Evolutionary conservation across 2,113 vertebrate genomes (phyloP).

Genomic region (Ophiodon elongatus): DNA sequence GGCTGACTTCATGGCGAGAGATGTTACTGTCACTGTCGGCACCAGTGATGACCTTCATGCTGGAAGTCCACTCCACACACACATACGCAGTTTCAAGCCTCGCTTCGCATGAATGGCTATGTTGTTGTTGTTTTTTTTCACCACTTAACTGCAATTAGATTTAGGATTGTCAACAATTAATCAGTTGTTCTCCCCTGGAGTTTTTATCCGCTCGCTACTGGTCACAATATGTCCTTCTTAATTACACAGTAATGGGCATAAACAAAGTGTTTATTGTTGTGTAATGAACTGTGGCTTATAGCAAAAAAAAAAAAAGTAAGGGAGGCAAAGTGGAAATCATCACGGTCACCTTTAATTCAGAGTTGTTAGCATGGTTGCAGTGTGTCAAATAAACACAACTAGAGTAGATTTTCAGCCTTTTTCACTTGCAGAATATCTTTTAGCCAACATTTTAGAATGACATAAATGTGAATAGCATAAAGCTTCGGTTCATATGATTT

Average conservation of each 20-base stretch:
- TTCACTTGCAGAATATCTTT: neutral
- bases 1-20: constrained; percentile 16
- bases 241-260: constrained; percentile 67
- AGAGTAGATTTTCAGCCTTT: neutral
- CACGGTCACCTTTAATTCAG: constrained; percentile 40
- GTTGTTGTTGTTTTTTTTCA: constrained; percentile 43
- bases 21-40: constrained; percentile 18
- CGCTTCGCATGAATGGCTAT: constrained; percentile 33
- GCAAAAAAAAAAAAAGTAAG: constrained; percentile 15
- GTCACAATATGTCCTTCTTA: constrained; percentile 71
- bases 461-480: constrained; percentile 2
- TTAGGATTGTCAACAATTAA: constrained; percentile 65
- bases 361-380: neutral
- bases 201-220: constrained; percentile 47
- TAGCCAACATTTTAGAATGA: constrained; percentile 11
- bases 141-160: constrained; percentile 66
- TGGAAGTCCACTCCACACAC: constrained; percentile 8
- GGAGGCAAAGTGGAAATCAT: constrained; percentile 6
- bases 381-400: neutral
- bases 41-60: constrained; percentile 53
- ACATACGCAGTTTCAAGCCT: constrained; percentile 5
- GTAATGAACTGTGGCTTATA: constrained; percentile 67
- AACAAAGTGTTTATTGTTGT: constrained; percentile 70
- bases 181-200: constrained; percentile 60
- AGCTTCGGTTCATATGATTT: neutral